Percentiles rank a stretch among this genome's conserved stretches.
phyloP scores from a whole-genome alignment of 2,113 vertebrate genomes.

The Anhinga anhinga region DNA sequence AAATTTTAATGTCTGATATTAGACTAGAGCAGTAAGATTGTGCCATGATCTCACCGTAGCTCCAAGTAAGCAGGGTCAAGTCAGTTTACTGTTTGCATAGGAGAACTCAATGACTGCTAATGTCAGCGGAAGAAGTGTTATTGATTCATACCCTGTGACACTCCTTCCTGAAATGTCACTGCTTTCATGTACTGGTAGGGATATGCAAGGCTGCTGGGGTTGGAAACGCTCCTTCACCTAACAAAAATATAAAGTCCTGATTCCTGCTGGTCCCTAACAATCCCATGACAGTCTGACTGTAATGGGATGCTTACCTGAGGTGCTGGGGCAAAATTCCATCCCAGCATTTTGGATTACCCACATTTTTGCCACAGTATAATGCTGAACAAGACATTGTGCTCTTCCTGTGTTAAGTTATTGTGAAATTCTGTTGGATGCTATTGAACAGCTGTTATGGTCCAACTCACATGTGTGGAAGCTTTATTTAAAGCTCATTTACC shows the following conservation, averaged over 20 bases:
- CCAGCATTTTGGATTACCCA: not conserved
- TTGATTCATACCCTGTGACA: not conserved
- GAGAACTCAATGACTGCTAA: not conserved
- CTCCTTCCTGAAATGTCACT: not conserved
- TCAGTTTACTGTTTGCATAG: not conserved
- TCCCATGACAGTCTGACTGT: not conserved
- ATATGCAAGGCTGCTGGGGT: not conserved
- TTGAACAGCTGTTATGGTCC: not conserved
- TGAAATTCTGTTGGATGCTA: not conserved
- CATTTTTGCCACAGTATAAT: not conserved
- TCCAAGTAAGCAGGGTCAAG: not conserved
- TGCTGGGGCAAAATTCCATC: not conserved
- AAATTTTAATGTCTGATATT: not conserved
- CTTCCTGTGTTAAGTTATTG: not conserved
- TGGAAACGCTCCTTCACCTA: not conserved
- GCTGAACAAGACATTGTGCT: not conserved
- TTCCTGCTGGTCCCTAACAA: not conserved
- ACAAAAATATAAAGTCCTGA: not conserved
- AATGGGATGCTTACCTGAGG: not conserved
- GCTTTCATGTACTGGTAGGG: not conserved
- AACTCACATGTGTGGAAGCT: not conserved
- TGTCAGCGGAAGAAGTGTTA: not conserved
- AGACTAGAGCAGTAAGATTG: not conserved
- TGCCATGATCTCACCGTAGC: not conserved
- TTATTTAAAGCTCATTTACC: not conserved